Percentiles rank a stretch among this genome's conserved stretches.
phyloP scores from a whole-genome alignment of 1,140 invertebrate species.

The Apis dorsata region DNA sequence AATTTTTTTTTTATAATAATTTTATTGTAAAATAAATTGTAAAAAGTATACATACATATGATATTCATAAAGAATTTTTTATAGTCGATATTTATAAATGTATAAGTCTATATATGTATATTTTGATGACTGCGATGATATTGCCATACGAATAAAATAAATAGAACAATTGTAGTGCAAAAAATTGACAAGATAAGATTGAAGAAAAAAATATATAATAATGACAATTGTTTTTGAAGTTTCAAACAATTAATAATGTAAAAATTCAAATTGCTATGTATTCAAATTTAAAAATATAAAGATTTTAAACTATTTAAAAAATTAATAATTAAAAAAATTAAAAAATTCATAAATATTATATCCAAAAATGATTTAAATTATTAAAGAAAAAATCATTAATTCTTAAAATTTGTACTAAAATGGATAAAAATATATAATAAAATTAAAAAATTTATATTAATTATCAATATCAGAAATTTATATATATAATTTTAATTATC shows the following conservation, averaged over 20 bases:
- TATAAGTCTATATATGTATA: conserved; percentile 33
- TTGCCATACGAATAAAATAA: conserved; percentile 57
- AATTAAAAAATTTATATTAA: too few relatives aligned
- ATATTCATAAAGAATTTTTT: conserved; percentile 28
- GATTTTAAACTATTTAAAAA: background rate
- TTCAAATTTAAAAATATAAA: background rate
- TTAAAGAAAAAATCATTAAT: background rate
- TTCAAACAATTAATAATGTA: background rate
- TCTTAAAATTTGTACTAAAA: background rate
- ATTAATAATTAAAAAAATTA: background rate
- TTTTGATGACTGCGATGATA: conserved; percentile 52
- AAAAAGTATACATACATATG: conserved; percentile 9
- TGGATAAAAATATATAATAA: background rate
- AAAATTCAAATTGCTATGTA: background rate
- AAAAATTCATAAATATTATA: background rate
- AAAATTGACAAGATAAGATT: conserved; percentile 32
- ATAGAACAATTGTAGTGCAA: conserved; percentile 38
- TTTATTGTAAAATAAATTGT: conserved; percentile 50
- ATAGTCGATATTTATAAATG: conserved; percentile 24
- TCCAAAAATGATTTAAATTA: background rate
- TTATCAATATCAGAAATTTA: too few relatives aligned
- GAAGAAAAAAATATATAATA: conserved; percentile 31
- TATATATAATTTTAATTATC: too few relatives aligned
- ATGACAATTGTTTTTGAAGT: conserved; percentile 7
- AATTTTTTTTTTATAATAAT: conserved; percentile 57